Evolutionary conservation across 1,140 invertebrate genomes (phyloP).

Genomic region (Papilio helenus): DNA sequence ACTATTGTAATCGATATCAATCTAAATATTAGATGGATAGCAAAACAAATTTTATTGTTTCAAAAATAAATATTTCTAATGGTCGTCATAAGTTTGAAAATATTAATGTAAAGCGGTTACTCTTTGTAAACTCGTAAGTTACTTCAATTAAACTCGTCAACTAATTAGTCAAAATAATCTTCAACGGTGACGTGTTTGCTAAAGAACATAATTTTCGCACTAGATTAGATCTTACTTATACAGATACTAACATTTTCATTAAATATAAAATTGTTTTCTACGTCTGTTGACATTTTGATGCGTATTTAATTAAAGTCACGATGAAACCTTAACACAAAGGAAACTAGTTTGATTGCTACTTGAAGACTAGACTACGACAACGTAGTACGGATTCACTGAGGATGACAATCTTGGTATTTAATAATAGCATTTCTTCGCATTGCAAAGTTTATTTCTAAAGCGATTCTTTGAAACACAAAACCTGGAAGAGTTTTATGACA

Average conservation of each 20-base stretch:
- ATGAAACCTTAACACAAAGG: slow-evolving; percentile 9
- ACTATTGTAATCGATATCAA: background rate
- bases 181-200: background rate
- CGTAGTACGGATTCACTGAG: background rate
- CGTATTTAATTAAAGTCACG: background rate
- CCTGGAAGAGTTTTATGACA: background rate
- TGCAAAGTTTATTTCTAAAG: background rate
- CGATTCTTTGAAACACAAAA: background rate
- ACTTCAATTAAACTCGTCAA: background rate
- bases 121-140: background rate
- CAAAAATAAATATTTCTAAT: background rate
- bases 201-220: too few species aligned
- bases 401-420: background rate
- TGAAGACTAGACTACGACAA: background rate
- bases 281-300: background rate
- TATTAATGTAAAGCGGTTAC: background rate
- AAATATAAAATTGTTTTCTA: too few species aligned
- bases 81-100: background rate
- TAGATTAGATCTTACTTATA: too few species aligned
- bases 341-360: slow-evolving; percentile 1
- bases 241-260: too few species aligned
- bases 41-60: slow-evolving; percentile 22
- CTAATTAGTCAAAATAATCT: background rate
- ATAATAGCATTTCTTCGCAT: slow-evolving; percentile 1
- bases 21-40: background rate